Base-by-base conservation (phyloP, 2,888 invertebrate species). In the Acronicta leporina region DNA sequence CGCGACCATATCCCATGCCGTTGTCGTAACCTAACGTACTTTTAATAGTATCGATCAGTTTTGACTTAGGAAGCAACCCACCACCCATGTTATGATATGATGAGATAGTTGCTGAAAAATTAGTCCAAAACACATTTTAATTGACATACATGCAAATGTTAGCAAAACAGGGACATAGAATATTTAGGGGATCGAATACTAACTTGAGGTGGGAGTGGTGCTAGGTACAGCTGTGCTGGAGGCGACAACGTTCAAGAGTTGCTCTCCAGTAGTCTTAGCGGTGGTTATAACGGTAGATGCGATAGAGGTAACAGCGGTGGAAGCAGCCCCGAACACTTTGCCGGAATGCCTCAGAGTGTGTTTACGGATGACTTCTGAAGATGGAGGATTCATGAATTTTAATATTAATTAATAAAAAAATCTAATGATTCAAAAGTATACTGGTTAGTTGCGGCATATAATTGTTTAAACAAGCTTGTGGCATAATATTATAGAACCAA, bases 301-400 rank as follows among this genome's bases (percentile, higher is more conserved):
- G 51, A 95, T 85, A 50, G 94, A 90, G 66, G 95, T 90, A 51
- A 95, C 94, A 42, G 95, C 94, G 50, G 95, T 95, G 53, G 95
- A 92, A 59, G 94, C 89, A 80, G 96, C 95, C 73, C 96, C 95
- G 53, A 95, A 95, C 47, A 96, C 96, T 77, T 96, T 96, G 67
- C 97, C 97, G 60, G 97, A 96, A 89, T 97, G 97, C 80, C 96
- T 96, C 82, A 97, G 87, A 53, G 96, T 96, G 87, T 97, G 97
- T 81, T 96, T 96, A 72, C 96, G 96, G 86, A 97, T 94, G 79
- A 93, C 93, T 89, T 92, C 94, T 94, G 84, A 55, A 76, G 80
- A 79, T 71, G 76, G 77, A 62, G 45, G 53, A 54, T 51, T 56
- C 20, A 63, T 68, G 55, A 76, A 62, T 56, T 46, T 40, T 33